Conservation (phyloP, 92 coral and sea anemone genomes). For the Zoanthus gigantus region DNA sequence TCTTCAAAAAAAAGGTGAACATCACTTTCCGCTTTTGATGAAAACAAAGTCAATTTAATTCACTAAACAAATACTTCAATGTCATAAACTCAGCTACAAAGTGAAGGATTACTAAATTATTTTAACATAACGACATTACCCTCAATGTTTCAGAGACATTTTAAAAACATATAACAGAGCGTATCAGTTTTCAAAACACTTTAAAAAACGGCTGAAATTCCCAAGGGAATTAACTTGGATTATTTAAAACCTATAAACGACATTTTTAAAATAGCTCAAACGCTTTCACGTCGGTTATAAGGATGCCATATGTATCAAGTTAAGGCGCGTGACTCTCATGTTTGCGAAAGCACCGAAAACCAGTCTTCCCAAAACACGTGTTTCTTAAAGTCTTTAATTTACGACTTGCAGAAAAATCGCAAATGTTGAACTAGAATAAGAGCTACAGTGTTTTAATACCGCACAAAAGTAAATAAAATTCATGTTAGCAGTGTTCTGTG, state of each 20-base stretch:
- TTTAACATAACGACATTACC: background rate
- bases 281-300: background rate
- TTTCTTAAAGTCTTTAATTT: too few species aligned
- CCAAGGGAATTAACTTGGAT: slow-evolving; percentile 26
- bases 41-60: background rate
- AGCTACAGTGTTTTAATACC: too few species aligned
- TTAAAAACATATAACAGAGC: background rate
- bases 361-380: too few species aligned
- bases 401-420: too few species aligned
- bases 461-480: too few species aligned
- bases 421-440: too few species aligned
- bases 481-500: too few species aligned
- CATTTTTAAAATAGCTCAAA: background rate
- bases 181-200: slow-evolving; percentile 2
- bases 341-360: too few species aligned
- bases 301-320: background rate
- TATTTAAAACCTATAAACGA: background rate
- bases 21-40: background rate
- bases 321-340: background rate
- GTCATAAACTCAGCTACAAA: background rate
- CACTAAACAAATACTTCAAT: background rate
- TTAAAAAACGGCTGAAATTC: background rate
- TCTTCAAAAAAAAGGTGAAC: background rate
- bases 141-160: background rate
- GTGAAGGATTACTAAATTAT: background rate